Base-by-base conservation (phyloP, 1,140 invertebrate genomes). In the Venustaconcha ellipsiformis region DNA sequence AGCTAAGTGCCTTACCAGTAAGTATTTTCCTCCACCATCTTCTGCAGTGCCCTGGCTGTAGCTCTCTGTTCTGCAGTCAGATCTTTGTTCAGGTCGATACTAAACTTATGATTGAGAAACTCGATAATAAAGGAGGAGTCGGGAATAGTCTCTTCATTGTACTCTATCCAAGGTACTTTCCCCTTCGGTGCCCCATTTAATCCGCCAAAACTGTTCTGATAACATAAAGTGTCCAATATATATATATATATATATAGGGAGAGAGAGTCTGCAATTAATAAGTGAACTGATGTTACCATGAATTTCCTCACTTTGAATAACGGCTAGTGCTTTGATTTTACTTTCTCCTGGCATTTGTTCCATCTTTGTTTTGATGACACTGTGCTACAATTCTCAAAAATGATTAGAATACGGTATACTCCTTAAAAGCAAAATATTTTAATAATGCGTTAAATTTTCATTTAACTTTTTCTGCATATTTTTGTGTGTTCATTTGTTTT, bases 111-210 rank as follows among this genome's bases (percentile, higher is more conserved):
- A 67, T 84, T 83, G 2, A 90, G 74, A 66, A 80, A 87, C 37
- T 90, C 78, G 14, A 91, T 83, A 55, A 85, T 83, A n/a, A 90
- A 77, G 60, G 88, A 82, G 0, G 89, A 90, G 69, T 91, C 91
- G 12, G 81, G 84, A 13, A 90, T 57, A 20, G 82, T 78, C 55
- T 86, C 72, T 2, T 88, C 90, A 81, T 91, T 90, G 70, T 87
- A 83, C 14, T 86, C 86, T 26, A 91, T 89, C 90, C 90, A 91
- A 0, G 91, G 91, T 60, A 70, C 69, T 37, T 71, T 74, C 67
- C 62, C 66, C 20, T 78, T 78, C 0, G 70, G 13, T 30, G 71
- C 8, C 66, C 76, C 8, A 48, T 72, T 67, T 78, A 71, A 60
- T 78, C 67, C 1, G 20, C 26, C 56, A 59, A 66, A 23, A 72